Conservation (phyloP, 2,113 vertebrate genomes). For the Corydoras maculifer region DNA sequence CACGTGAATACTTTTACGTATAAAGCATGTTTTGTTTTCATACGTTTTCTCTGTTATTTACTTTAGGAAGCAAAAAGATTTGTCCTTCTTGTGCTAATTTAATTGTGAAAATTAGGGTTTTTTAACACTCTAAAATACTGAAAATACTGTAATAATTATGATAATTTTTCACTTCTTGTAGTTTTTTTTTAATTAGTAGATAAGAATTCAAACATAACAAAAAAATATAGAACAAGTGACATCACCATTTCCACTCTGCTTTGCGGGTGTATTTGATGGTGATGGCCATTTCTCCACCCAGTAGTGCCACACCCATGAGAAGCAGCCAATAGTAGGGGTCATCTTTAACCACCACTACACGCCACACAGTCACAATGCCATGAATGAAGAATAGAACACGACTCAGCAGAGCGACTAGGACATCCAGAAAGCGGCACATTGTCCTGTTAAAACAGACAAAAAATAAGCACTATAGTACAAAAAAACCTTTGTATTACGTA, state of each 20-base stretch:
- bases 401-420: conserved; percentile 61
- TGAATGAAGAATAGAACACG: conserved; percentile 64
- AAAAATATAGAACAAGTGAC: neutral
- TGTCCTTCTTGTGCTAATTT: too few relatives aligned
- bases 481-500: neutral
- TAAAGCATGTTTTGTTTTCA: too few relatives aligned
- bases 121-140: too few relatives aligned
- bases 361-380: conserved; percentile 62
- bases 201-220: neutral
- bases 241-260: conserved; percentile 72
- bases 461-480: neutral
- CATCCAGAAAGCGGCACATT: conserved; percentile 53
- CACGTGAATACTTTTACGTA: too few relatives aligned
- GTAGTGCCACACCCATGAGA: conserved; percentile 59
- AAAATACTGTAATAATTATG: too few relatives aligned
- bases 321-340: conserved; percentile 63
- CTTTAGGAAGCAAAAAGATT: too few relatives aligned
- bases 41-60: too few relatives aligned
- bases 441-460: neutral
- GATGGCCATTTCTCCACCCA: conserved; percentile 62
- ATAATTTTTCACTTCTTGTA: too few relatives aligned
- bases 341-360: conserved; percentile 58
- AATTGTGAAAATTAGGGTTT: too few relatives aligned
- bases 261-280: conserved; percentile 61
- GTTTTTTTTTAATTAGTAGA: too few relatives aligned